phyloP scores from a whole-genome alignment of 2,888 invertebrate species.

The Brachyptera risi region DNA sequence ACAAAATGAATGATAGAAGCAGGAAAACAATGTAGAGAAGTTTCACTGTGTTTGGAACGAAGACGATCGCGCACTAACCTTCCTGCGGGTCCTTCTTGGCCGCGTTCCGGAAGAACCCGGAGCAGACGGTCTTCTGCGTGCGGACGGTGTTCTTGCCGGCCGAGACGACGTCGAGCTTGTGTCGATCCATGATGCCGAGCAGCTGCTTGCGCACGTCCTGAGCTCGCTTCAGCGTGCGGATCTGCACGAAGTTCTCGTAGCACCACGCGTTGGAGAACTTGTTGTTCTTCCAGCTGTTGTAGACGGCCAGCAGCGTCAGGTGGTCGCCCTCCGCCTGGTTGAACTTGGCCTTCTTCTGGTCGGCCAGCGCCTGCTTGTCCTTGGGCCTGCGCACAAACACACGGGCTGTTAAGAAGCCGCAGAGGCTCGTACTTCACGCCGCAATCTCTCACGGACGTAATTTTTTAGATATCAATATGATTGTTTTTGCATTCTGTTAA shows the following conservation, averaged over 20 bases:
- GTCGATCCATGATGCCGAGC: slow-evolving; percentile 95
- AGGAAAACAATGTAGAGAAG: not conserved
- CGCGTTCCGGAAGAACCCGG: slow-evolving; percentile 97
- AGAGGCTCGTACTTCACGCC: too few relatives aligned
- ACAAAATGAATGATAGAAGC: too few relatives aligned
- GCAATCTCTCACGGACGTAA: too few relatives aligned
- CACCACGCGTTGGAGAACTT: slow-evolving; percentile 99
- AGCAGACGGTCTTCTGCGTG: slow-evolving; percentile 96
- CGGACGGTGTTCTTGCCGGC: slow-evolving; percentile 94
- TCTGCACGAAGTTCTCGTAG: slow-evolving; percentile 98
- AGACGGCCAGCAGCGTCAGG: slow-evolving; percentile 93
- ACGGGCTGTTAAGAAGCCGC: too few relatives aligned
- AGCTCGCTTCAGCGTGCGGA: slow-evolving; percentile 91
- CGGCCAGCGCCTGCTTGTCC: slow-evolving; percentile 94
- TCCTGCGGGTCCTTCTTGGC: slow-evolving; percentile 99
- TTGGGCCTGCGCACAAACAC: slow-evolving; percentile 60
- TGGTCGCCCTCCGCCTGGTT: slow-evolving; percentile 99
- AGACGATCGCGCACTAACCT: too few relatives aligned
- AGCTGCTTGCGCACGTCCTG: slow-evolving; percentile 98
- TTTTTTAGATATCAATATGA: too few relatives aligned
- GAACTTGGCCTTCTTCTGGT: slow-evolving; percentile 99
- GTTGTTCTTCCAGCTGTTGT: slow-evolving; percentile 99
- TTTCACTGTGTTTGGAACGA: not conserved
- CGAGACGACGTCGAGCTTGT: slow-evolving; percentile 93
- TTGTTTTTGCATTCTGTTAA: too few relatives aligned